Base-by-base conservation (phyloP, 2,113 vertebrate species). In the Seriola quinqueradiata region DNA sequence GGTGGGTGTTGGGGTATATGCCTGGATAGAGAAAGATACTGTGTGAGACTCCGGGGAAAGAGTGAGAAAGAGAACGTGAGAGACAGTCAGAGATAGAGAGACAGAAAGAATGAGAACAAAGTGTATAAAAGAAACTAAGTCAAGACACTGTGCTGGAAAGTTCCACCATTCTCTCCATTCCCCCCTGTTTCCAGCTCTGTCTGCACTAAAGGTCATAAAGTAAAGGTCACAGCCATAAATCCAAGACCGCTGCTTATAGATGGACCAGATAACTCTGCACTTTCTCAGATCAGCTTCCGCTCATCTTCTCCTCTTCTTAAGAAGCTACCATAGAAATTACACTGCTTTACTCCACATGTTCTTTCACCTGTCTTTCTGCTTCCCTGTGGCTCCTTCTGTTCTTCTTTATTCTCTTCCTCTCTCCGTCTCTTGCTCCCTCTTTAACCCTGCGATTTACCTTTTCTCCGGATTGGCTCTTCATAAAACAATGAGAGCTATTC, bases 161-260 rank as follows among this genome's bases (percentile, higher is more conserved):
- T 90, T 92, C 52, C 76, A 84, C 34, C 77, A 36, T 82, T 79
- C 70, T 76, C 79, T 55, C 80, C 60, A 28, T 59, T 78, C 70
- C 59, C 72, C 68, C 52, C 36, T 55, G 77, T 79, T 84, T 82
- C 79, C 74, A 89, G 63, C 70, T 74, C 82, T 23, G 80, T 86
- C 83, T 77, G 65, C 82, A 90, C 84, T 89, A 94, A 94, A 95
- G 95, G 94, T 93, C 91, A 90, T 54, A 38, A 73, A 82, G 80
- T 87, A 94, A 95, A 95, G 94, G 94, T 94, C 89, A 86, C 72
- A 50, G 63, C 69, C 89, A 94, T 93, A 92, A 93, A 94, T 94
- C 91, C 63, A 32, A 79, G 79, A 81, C 74, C 67, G 36, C 63
- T 75, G 78, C 82, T 88, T 48, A 73, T 55, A 89, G 90, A 89